phyloP scores from a whole-genome alignment of 2,888 invertebrate species.

The Eupithecia tripunctaria region DNA sequence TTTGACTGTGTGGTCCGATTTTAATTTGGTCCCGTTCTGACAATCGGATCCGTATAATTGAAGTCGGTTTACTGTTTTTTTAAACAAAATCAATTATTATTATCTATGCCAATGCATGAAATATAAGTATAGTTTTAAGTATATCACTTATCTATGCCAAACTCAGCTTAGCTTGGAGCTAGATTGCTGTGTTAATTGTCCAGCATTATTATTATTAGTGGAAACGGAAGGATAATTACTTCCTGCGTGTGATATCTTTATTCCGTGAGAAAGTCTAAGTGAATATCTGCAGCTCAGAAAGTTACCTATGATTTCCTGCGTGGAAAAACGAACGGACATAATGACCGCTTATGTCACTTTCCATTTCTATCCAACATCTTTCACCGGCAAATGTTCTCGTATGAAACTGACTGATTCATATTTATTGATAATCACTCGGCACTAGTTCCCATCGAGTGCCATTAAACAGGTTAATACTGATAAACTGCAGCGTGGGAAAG shows the following conservation, averaged over 20 bases:
- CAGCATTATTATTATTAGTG: background rate
- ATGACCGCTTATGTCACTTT: slow-evolving; percentile 12
- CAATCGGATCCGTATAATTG: no score
- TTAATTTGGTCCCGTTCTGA: no score
- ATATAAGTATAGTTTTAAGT: no score
- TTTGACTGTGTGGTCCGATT: no score
- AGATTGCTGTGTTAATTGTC: background rate
- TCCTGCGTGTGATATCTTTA: background rate
- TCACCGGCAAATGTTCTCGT: slow-evolving; percentile 5
- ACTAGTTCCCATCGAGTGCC: slow-evolving; percentile 41
- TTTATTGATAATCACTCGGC: slow-evolving; percentile 28
- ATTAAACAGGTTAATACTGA: slow-evolving; percentile 64
- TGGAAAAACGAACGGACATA: slow-evolving; percentile 2
- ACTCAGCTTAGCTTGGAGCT: background rate
- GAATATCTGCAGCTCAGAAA: background rate
- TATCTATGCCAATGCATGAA: no score
- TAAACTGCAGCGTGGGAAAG: slow-evolving; percentile 75
- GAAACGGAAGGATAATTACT: background rate
- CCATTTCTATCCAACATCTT: slow-evolving; percentile 18
- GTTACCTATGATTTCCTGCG: background rate
- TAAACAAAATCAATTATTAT: no score
- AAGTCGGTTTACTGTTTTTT: no score
- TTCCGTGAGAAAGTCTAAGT: background rate
- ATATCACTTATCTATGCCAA: background rate
- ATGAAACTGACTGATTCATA: slow-evolving; percentile 25